These are phyloP conservation scores for Anas platyrhynchos DNA, from an alignment of 2,113 vertebrate species.

Conservation along the genomic window DNA sequence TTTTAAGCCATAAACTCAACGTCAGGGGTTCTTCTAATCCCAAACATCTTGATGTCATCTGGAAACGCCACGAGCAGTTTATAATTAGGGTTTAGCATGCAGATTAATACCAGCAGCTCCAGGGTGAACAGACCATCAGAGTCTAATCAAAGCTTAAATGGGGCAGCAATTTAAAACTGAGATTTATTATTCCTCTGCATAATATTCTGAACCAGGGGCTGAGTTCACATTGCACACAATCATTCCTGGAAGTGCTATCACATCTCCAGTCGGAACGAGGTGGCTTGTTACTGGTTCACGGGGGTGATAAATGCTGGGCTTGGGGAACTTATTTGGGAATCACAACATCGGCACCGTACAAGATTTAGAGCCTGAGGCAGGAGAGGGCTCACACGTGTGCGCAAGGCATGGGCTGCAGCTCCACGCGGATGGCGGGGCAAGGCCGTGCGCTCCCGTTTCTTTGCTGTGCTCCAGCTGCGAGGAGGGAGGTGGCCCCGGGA, in stretches of 20 bases:
- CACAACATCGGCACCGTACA: neutral
- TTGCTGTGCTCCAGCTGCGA: neutral
- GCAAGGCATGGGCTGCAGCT: neutral
- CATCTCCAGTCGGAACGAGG: conserved; percentile 32
- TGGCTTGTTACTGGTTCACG: conserved; percentile 30
- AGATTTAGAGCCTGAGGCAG: conserved; percentile 22
- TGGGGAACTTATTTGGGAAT: neutral
- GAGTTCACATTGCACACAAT: conserved; percentile 60
- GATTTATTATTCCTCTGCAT: conserved; percentile 58
- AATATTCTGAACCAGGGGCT: conserved; percentile 56
- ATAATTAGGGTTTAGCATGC: conserved; percentile 70
- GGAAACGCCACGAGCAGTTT: conserved; percentile 72
- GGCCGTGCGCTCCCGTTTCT: rapidly evolving
- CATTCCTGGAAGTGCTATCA: conserved; percentile 60
- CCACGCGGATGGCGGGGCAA: neutral
- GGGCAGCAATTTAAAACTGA: conserved; percentile 68
- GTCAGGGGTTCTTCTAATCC: conserved; percentile 75
- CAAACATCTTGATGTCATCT: conserved; percentile 80
- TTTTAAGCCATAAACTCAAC: conserved; percentile 64
- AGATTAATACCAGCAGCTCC: conserved; percentile 69
- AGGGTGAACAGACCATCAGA: conserved; percentile 67
- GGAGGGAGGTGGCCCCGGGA: neutral
- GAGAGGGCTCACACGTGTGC: neutral
- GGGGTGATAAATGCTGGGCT: conserved; percentile 27
- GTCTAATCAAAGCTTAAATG: conserved; percentile 67